Evolutionary conservation across 2,113 vertebrate species (phyloP), one percentile per base, ranked within the genome.

Genomic region (Prunella himalayana): DNA sequence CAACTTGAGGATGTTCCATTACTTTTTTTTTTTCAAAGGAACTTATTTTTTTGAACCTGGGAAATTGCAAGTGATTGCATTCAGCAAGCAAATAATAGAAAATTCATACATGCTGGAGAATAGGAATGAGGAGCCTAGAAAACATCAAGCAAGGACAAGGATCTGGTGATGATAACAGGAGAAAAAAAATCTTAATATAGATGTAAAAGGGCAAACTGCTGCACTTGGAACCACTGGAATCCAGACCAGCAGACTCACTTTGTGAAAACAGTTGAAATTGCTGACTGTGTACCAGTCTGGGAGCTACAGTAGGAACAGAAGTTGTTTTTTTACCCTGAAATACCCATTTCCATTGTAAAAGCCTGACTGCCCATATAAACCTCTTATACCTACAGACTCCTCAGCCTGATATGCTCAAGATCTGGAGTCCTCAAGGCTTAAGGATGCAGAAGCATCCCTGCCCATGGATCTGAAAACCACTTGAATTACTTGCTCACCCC

Each of bases 1-100:
- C 97, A 97, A 85, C 96, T 68, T 82, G 93, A 86, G 96, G 88
- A 97, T 96, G 93, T 97, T 97, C 96, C 96, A 97, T 96, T 96
- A 97, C 87, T 10, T 71, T 94, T 96, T 96, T 97, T 97, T 97
- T 89, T 82, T 21, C 14, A 97, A 97, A 97, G 95, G 50, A 97
- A 91, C 88, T 97, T 96, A 92, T 82, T 92, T 94, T 97, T 97
- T 97, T 95, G 90, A 97, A 71, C 89, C 75, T 75, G 37, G 9
- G 97, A 98, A 98, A 97, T 97, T 93, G 87, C 95, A 97, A 97
- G 92, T 60, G 19, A 97, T 86, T 97, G 87, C 72, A 91, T 96
- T 95, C 97, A 95, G 97, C 94, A 96, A 94, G 87, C 77, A 98
- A 92, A 64, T 92, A 97, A 96, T 19, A 93, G 80, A 88, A 86